Conservation (phyloP, 2,113 vertebrate species). For the Strix uralensis region DNA sequence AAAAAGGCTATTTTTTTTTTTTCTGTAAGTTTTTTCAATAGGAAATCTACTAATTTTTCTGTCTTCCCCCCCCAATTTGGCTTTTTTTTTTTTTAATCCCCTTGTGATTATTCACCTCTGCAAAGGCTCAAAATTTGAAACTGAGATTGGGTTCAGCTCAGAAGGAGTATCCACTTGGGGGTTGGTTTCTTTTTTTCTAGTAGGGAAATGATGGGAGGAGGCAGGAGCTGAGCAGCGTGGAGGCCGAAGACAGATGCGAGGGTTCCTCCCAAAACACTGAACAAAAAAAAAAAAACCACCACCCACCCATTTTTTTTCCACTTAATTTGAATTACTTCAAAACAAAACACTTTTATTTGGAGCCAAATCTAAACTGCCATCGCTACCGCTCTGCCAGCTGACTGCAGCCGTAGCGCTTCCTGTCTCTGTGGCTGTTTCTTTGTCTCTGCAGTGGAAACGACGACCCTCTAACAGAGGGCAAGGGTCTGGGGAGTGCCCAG, state of each 20-base stretch:
- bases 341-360: not conserved
- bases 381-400: not conserved
- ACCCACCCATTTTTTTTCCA: rapidly evolving
- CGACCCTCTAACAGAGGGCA: not conserved
- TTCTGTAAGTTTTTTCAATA: not conserved
- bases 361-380: not conserved
- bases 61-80: rapidly evolving
- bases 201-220: not conserved
- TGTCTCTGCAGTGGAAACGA: not conserved
- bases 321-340: not conserved
- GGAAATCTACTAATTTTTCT: not conserved
- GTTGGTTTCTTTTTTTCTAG: not conserved
- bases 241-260: not conserved
- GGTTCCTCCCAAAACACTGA: not conserved
- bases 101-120: not conserved
- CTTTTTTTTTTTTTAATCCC: not conserved
- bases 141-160: not conserved
- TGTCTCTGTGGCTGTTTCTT: not conserved
- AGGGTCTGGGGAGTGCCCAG: not conserved
- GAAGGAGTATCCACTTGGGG: not conserved
- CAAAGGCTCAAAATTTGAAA: not conserved
- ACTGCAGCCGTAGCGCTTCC: not conserved
- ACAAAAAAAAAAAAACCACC: not conserved
- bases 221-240: rapidly evolving
- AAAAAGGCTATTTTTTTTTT: not conserved